Evolutionary conservation across 2,797 vertebrate genomes (phyloP).

Genomic region (Poeciliopsis presidionis): DNA sequence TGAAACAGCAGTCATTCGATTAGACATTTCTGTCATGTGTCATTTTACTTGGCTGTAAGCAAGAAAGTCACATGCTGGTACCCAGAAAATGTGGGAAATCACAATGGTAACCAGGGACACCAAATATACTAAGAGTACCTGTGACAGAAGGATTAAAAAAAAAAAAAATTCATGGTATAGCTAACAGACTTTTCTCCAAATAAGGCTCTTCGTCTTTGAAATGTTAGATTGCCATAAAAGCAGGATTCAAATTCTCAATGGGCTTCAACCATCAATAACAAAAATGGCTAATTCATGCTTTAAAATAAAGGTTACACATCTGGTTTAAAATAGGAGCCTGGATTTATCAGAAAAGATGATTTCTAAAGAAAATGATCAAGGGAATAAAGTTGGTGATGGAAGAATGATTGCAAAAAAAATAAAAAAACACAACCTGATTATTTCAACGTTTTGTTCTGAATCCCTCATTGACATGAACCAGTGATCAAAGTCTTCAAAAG

Average conservation of each 20-base stretch:
- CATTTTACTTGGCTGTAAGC: not conserved
- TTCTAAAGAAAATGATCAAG: not conserved
- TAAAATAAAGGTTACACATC: not conserved
- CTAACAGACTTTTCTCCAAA: not conserved
- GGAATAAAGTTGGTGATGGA: not conserved
- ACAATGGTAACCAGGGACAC: not conserved
- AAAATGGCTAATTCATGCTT: not conserved
- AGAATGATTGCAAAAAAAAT: not conserved
- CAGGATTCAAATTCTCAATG: not conserved
- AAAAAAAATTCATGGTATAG: not conserved
- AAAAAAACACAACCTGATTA: not conserved
- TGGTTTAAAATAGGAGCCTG: not conserved
- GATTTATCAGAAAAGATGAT: not conserved
- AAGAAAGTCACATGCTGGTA: not conserved
- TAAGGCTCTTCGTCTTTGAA: not conserved
- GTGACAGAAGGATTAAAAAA: not conserved
- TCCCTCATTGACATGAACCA: not conserved
- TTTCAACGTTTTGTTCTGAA: not conserved
- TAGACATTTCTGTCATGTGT: not conserved
- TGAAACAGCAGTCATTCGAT: not conserved
- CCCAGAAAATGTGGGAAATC: not conserved
- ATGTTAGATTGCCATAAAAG: not conserved
- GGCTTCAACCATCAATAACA: not conserved
- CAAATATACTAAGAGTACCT: not conserved
- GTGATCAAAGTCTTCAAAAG: not conserved